These are phyloP conservation scores for Netelia fuscicornis DNA, from an alignment of 2,888 invertebrate species.

Conservation along the genomic window DNA sequence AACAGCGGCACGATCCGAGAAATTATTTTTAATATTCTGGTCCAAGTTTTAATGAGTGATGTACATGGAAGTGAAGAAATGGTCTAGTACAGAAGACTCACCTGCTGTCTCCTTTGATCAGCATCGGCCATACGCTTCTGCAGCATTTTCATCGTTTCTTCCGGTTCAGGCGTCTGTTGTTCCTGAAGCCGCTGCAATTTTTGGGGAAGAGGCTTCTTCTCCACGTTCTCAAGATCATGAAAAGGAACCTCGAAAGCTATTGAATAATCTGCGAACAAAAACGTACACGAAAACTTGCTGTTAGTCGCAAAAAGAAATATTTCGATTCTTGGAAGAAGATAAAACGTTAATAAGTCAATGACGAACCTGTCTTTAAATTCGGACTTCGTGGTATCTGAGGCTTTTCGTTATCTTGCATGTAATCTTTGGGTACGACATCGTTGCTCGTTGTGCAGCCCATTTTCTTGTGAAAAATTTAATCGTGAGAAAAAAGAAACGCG, in stretches of 20 bases:
- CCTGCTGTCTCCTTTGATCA: slow-evolving; percentile 89
- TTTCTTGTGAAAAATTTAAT: slow-evolving; percentile 12
- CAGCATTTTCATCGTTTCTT: slow-evolving; percentile 87
- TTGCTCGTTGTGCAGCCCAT: slow-evolving; percentile 75
- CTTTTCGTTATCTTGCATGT: slow-evolving; percentile 62
- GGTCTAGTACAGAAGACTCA: slow-evolving; percentile 10
- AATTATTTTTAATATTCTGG: too few relatives aligned
- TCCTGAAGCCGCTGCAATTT: slow-evolving; percentile 89
- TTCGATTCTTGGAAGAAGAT: not conserved
- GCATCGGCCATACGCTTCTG: slow-evolving; percentile 91
- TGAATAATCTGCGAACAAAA: slow-evolving; percentile 67
- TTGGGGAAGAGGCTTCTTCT: slow-evolving; percentile 88
- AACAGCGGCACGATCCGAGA: too few relatives aligned
- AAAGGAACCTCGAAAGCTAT: slow-evolving; percentile 73
- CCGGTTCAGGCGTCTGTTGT: slow-evolving; percentile 86
- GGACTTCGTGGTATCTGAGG: slow-evolving; percentile 59
- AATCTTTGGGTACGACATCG: slow-evolving; percentile 71
- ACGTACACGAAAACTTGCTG: not conserved
- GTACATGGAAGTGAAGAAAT: not conserved
- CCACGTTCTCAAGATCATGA: slow-evolving; percentile 81
- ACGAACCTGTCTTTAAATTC: slow-evolving; percentile 58
- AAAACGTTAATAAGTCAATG: not conserved
- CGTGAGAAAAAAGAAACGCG: not conserved
- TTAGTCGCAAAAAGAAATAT: not conserved
- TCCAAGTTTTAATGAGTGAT: too few relatives aligned